Evolutionary conservation across 2,797 vertebrate species (phyloP).

Genomic region (Melanogrammus aeglefinus): DNA sequence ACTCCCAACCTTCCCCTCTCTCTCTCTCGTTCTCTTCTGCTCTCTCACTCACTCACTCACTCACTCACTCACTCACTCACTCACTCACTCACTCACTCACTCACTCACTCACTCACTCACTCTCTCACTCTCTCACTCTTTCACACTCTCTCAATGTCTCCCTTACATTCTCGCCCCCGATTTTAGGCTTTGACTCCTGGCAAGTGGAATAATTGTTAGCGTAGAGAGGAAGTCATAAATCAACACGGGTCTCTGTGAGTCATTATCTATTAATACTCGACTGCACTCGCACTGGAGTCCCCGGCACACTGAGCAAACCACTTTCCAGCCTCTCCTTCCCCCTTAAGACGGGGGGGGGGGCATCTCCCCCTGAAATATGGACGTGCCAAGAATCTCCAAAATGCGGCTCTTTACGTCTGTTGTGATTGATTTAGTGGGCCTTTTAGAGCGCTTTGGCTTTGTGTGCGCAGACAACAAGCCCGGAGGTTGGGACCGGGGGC

Average conservation of each 20-base stretch:
- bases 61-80: background rate
- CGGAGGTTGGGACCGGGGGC: slow-evolving; percentile 53
- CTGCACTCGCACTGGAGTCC: slow-evolving; percentile 36
- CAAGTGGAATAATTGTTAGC: slow-evolving; percentile 70
- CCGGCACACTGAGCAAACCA: slow-evolving; percentile 37
- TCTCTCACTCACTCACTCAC: background rate
- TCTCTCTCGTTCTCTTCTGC: background rate
- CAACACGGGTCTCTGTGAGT: slow-evolving; percentile 60
- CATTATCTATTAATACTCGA: slow-evolving; percentile 70
- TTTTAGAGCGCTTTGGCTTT: slow-evolving; percentile 43
- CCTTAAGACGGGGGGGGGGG: slow-evolving; percentile 33
- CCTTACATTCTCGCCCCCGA: slow-evolving; percentile 23
- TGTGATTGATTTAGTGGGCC: slow-evolving; percentile 65
- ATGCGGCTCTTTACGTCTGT: slow-evolving; percentile 28
- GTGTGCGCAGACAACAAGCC: slow-evolving; percentile 47
- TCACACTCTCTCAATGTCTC: slow-evolving; percentile 2
- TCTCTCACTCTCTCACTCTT: background rate
- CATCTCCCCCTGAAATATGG: slow-evolving; percentile 45
- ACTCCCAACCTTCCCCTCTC: background rate
- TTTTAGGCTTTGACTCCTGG: slow-evolving; percentile 55
- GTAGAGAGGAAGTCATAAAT: slow-evolving; percentile 69
- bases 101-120: background rate
- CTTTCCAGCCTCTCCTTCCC: slow-evolving; percentile 12
- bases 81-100: background rate
- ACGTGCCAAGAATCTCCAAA: slow-evolving; percentile 57